A percentile compares a stretch with the other conserved stretches of the same genome.
These are phyloP conservation scores for Holocentrus rufus DNA, from an alignment of 2,797 vertebrate species.

Conservation along the genomic window DNA sequence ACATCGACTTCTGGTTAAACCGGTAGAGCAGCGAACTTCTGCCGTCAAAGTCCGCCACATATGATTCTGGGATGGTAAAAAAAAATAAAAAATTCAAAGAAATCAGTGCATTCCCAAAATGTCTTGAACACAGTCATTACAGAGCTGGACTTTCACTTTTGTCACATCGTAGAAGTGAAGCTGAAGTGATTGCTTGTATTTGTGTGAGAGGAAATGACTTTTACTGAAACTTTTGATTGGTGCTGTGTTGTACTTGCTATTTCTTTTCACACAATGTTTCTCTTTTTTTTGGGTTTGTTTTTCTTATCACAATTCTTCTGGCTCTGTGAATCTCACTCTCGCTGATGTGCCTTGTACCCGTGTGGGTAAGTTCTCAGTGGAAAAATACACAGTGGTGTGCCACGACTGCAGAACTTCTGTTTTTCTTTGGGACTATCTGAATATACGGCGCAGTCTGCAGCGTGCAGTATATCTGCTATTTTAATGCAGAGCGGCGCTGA, in stretches of 20 bases:
- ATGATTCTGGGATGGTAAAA: slow-evolving; percentile 81
- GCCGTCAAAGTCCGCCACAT: slow-evolving; percentile 94
- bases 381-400: slow-evolving; percentile 1
- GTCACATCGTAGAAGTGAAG: not conserved
- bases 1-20: slow-evolving; percentile 98
- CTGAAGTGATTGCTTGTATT: slow-evolving; percentile 1
- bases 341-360: not conserved
- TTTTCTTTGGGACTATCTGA: slow-evolving; percentile 38
- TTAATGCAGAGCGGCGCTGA: not conserved
- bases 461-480: slow-evolving; percentile 43
- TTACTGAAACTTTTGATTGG: slow-evolving; percentile 18
- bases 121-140: not conserved
- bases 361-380: not conserved
- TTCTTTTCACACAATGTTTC: not conserved
- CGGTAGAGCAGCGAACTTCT: slow-evolving; percentile 95
- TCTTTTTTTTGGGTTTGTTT: too few species aligned
- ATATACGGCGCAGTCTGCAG: slow-evolving; percentile 46
- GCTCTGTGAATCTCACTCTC: not conserved
- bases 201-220: slow-evolving; percentile 14
- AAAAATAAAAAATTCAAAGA: slow-evolving; percentile 2
- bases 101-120: not conserved
- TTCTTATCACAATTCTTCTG: slow-evolving; percentile 4
- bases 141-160: not conserved
- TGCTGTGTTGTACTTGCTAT: not conserved
- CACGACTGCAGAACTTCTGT: not conserved